Base-by-base conservation (phyloP, 2,113 vertebrate species). In the Strix aluco region DNA sequence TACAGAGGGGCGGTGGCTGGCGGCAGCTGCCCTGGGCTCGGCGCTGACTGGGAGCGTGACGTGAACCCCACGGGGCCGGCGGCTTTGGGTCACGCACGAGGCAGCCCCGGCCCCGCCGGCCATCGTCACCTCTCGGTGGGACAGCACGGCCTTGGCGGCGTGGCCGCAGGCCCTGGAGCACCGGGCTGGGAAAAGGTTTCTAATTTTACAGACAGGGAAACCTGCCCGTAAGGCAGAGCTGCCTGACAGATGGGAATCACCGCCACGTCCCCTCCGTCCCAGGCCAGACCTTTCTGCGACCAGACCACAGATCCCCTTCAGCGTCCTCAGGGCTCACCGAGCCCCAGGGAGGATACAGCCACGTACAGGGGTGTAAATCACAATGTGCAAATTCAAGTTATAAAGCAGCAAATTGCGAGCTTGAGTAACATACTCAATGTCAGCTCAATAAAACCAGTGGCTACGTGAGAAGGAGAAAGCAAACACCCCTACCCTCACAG, bases 61-160 rank as follows among this genome's bases (percentile, higher is more conserved):
- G 11, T 22, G 17, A 72, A 34, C 5, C 54, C 80, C 26, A 3
- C 0, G 3, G 44, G 4, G 8, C 11, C 2, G 34, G 8, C 3
- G 6, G 40, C 67, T 59, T 13, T 16, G 2, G 15, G n/a, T 54
- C 42, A 34, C 17, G 6, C 19, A 9, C 30, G 1, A 10, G 44
- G 46, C 70, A 49, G 36, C 71, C n/a, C 22, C 3, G 1, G 16
- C 54, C 66, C 81, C 15, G 3, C 52, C 40, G 22, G 40, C n/a
- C 88, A 17, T 10, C 4, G 6, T 30, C 26, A 52, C 18, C 30
- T 66, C 44, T 62, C 2, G 7, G 13, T 7, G 40, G 73, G 27
- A 18, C 7, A 3, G 36, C 34, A 11, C 1, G 4, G 72, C 9
- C 4, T 26, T 14, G 40, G 40, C 13, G 13, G 75, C 7, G 20